Evolutionary conservation across 2,797 vertebrate species (phyloP).

Genomic region (Notamacropus eugenii): DNA sequence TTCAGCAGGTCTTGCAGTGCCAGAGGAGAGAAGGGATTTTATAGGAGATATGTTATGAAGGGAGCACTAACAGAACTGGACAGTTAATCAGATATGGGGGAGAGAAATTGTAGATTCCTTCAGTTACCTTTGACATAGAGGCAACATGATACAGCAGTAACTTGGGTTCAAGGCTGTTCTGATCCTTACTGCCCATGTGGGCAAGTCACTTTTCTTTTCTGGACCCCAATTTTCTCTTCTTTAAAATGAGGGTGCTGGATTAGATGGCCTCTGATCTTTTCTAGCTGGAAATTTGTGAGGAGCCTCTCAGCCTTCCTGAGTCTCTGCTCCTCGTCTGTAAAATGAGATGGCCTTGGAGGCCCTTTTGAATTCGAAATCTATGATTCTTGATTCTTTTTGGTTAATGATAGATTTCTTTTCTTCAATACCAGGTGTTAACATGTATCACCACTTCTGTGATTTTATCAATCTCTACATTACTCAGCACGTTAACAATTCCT

Average conservation of each 20-base stretch:
- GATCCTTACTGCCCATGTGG: background rate
- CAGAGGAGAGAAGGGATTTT: background rate
- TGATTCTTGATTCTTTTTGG: background rate
- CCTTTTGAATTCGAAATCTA: background rate
- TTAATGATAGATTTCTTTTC: conserved; percentile 39
- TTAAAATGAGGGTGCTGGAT: background rate
- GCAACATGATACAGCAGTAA: background rate
- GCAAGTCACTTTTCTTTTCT: background rate
- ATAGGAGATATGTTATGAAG: background rate
- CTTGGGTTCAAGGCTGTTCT: background rate
- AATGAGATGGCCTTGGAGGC: background rate
- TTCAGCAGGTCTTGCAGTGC: background rate
- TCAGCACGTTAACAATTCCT: conserved; percentile 97
- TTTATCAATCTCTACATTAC: conserved; percentile 98
- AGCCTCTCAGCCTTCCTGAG: background rate
- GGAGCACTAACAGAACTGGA: background rate
- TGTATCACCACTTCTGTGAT: conserved; percentile 99
- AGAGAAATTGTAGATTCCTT: background rate
- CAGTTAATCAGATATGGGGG: background rate
- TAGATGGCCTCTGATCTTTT: background rate
- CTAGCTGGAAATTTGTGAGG: background rate
- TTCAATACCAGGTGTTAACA: conserved; percentile 92
- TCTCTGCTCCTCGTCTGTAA: background rate
- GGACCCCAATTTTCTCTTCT: background rate
- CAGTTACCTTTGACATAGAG: background rate